phyloP scores from a whole-genome alignment of 2,797 vertebrate species.

The Adelosebastes latens region DNA sequence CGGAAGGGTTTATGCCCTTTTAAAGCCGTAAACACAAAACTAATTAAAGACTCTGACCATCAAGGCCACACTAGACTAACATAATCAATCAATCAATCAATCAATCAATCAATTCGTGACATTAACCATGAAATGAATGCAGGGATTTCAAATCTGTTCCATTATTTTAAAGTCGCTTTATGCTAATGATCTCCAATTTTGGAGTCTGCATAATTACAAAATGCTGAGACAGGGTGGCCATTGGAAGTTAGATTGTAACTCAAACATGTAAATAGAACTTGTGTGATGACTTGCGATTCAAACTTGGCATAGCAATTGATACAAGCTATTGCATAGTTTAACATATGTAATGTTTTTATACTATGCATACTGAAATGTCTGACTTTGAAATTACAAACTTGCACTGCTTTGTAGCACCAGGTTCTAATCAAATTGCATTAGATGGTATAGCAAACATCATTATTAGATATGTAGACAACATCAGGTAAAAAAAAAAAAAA shows the following conservation, averaged over 20 bases:
- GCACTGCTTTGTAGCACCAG: conserved; percentile 78
- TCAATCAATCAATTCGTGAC: conserved; percentile 55
- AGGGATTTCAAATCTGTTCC: conserved; percentile 72
- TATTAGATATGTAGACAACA: conserved; percentile 63
- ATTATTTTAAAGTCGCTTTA: conserved; percentile 57
- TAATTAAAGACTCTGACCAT: conserved; percentile 46
- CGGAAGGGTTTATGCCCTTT: conserved; percentile 30
- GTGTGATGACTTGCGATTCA: conserved; percentile 52
- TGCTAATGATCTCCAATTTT: conserved; percentile 46
- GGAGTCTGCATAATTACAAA: conserved; percentile 43
- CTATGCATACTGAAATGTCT: conserved; percentile 75
- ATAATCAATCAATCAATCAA: conserved; percentile 16
- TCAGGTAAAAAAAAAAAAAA: conserved; percentile 62
- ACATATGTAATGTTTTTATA: conserved; percentile 67
- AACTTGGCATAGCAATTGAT: conserved; percentile 51
- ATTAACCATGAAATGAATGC: conserved; percentile 71
- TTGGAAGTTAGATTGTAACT: conserved; percentile 41
- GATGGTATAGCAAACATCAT: conserved; percentile 54
- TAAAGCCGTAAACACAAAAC: conserved; percentile 33
- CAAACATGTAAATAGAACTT: conserved; percentile 65
- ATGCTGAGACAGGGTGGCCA: conserved; percentile 31
- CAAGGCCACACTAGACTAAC: conserved; percentile 44
- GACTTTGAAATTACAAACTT: conserved; percentile 71
- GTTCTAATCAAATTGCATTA: conserved; percentile 68
- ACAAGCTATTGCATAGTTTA: conserved; percentile 68